Evolutionary conservation across 2,113 vertebrate species (phyloP), one percentile per base, ranked within the genome.

Genomic region (Rissa tridactyla): DNA sequence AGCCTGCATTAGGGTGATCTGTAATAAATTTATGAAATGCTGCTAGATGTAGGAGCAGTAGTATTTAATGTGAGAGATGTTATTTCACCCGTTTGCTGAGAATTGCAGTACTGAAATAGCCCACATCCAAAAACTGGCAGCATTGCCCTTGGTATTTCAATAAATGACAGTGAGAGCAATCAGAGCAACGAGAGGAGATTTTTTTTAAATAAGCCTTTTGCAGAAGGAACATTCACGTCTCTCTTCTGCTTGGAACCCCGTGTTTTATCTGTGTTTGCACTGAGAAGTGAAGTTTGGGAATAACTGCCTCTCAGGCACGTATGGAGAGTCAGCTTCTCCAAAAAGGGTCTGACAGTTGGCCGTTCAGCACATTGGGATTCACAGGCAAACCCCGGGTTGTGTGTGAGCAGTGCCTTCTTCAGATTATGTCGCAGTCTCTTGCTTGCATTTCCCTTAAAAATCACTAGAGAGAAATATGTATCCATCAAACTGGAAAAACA

Each of bases 111-210:
- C 92, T 92, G 80, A 21, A 94, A 60, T 32, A 83, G 66, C 70
- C 86, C 85, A 93, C 92, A 93, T 22, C 73, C 40, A 66, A 57
- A 25, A 49, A 58, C 47, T 93, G 66, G 75, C 90, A 96, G 40
- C 79, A 84, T 83, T 97, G 81, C 42, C 73, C 88, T 86, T 97
- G 88, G 54, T 90, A 88, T 92, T 96, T 93, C 90, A 78, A 2
- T 57, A 30, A 85, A 86, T 51, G 65, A 79, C 73, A 89, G 57
- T 57, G 44, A 91, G 46, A 92, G 69, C 57, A 82, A 71, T 82
- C 54, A 36, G 49, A 95, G 79, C 42, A 58, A 40, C 10, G 30
- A 71, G n/a, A 79, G 5, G 17, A 76, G 15, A 27, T 60, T 34
- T 68, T 34, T 79, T 92, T 88, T 47, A 6, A 95, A 87, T 32